Base-by-base conservation (phyloP, 1,140 invertebrate genomes). In the Zophobas morio region DNA sequence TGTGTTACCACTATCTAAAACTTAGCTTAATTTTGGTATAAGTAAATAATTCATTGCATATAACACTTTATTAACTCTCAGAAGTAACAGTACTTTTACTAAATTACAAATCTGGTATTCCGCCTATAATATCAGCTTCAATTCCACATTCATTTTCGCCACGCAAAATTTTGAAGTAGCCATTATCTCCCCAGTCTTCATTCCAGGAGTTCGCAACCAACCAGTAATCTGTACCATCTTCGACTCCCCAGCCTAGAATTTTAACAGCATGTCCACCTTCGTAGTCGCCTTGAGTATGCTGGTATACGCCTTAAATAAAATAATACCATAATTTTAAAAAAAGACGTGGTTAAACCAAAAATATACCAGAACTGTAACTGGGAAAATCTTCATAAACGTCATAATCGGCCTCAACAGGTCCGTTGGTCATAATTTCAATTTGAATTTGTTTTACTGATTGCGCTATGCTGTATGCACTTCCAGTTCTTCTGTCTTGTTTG, bases 141-240 rank as follows among this genome's bases (percentile, higher is more conserved):
- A 97, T 96, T 33, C 95, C 95, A 86, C 95, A 96, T 82, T 97
- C 94, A 87, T 97, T 91, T 54, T 87, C 84, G 33, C 96, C 96
- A 81, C 96, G 88, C 3, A 94, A 85, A 57, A 74, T 60, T 74
- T 63, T 96, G 89, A 98, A 97, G 86, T 91, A 94, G 1, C 96
- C 95, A 85, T 92, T 89, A 84, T 93, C 89, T 35, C 92, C 96
- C 96, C 96, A 97, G 82, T 96, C 95, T 1, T 88, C 87, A 86
- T 97, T 97, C 96, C 96, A 98, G 0, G 95, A 96, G 88, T 98
- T 98, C 5, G 74, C 74, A n/a, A 96, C 91, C 1, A 96, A 89
- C 96, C 96, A 98, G 84, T 97, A 98, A 39, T 93, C 92, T 54
- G 89, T 90, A 0, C 90, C 90, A 76, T 94, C 90, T 84, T 96